Percentiles rank a stretch among this genome's conserved stretches.
Evolutionary conservation across 2,113 vertebrate species (phyloP).

Genomic region (Onychostruthus taczanowskii): DNA sequence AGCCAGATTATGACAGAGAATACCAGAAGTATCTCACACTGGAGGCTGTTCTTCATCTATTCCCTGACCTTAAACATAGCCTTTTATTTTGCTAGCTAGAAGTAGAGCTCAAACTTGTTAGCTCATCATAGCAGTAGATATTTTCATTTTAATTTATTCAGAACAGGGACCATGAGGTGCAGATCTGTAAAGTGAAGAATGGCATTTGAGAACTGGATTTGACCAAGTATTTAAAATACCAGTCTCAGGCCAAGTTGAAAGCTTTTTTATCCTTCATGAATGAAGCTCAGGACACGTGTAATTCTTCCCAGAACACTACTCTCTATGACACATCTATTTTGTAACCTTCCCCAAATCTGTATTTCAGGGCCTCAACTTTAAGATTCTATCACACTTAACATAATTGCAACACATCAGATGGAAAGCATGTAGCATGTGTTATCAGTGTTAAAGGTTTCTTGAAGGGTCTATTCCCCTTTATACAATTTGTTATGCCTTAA

Average conservation of each 20-base stretch:
- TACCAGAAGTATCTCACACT: not conserved
- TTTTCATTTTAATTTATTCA: not conserved
- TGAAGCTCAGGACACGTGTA: rapidly evolving
- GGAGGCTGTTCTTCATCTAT: not conserved
- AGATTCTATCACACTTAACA: not conserved
- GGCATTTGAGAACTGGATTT: not conserved
- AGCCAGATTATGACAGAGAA: not conserved
- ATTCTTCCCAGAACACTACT: not conserved
- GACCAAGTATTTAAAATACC: not conserved
- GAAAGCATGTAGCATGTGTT: not conserved
- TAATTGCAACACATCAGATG: not conserved
- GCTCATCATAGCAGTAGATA: not conserved
- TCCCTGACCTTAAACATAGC: not conserved
- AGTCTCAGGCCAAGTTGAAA: not conserved
- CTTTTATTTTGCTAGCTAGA: not conserved
- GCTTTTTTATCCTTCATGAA: not conserved
- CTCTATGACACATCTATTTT: not conserved
- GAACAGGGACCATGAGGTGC: not conserved
- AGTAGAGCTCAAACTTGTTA: not conserved
- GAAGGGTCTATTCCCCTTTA: not conserved
- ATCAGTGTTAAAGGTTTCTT: not conserved
- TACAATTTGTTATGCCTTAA: not conserved
- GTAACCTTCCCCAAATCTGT: not conserved
- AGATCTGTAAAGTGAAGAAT: not conserved
- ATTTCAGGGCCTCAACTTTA: not conserved